Conservation (phyloP, 2,113 vertebrate genomes). For the Anarhynchus alexandrinus region DNA sequence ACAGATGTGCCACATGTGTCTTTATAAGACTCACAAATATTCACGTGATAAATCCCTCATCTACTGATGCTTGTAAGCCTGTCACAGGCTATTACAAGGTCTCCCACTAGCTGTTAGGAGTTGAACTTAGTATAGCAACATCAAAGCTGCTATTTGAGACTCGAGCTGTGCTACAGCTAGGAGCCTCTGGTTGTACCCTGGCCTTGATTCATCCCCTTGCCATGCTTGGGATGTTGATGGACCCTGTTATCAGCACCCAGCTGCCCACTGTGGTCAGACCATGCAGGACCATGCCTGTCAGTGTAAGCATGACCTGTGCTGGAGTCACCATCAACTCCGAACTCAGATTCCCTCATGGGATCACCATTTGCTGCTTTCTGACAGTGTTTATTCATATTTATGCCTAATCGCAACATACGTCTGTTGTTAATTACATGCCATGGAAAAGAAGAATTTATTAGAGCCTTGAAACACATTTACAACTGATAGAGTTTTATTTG, state of each 20-base stretch:
- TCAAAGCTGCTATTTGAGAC: not conserved
- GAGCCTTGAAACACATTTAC: not conserved
- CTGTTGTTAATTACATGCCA: not conserved
- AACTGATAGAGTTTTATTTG: not conserved
- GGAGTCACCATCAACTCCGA: not conserved
- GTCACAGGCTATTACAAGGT: not conserved
- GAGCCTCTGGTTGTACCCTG: not conserved
- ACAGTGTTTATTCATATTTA: not conserved
- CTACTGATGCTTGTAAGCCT: not conserved
- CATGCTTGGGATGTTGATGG: not conserved
- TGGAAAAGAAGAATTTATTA: not conserved
- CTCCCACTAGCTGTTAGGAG: not conserved
- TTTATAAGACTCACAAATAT: not conserved
- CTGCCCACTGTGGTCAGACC: not conserved
- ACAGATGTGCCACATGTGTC: not conserved
- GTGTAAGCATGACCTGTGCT: not conserved
- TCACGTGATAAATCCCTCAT: not conserved
- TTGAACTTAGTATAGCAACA: not conserved
- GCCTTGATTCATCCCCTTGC: not conserved
- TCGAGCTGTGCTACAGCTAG: not conserved
- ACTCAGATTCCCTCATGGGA: not conserved
- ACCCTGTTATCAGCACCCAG: not conserved
- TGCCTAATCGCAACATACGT: not conserved
- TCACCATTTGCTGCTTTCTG: not conserved
- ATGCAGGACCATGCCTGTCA: too few species aligned